Evolutionary conservation across 2,113 vertebrate species (phyloP).

Genomic region (Aptenodytes patagonicus): DNA sequence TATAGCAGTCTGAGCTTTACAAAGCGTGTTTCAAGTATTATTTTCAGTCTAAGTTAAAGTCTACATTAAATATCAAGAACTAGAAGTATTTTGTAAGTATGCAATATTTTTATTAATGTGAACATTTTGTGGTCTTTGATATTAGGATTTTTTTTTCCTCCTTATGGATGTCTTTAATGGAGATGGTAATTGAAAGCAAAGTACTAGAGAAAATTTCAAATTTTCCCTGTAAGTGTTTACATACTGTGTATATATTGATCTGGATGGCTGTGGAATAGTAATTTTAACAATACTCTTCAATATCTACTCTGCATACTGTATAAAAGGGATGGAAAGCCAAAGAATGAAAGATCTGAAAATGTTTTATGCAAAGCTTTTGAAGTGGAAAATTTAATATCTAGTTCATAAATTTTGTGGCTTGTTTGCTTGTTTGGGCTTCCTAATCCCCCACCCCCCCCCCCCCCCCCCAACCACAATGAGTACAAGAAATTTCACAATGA

Average conservation of each 20-base stretch:
- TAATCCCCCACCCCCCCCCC: too few species aligned
- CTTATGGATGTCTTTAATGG: neutral
- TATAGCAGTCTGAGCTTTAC: neutral
- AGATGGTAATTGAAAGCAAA: neutral
- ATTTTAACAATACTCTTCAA: neutral
- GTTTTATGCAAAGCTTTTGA: neutral
- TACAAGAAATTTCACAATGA: neutral
- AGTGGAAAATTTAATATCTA: neutral
- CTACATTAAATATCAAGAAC: neutral
- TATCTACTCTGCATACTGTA: neutral
- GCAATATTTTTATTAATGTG: neutral
- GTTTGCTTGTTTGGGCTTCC: neutral
- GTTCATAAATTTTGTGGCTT: neutral
- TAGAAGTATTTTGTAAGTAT: neutral
- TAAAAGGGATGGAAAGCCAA: neutral
- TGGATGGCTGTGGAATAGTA: neutral
- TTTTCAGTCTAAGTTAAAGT: neutral
- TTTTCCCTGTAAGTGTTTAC: neutral
- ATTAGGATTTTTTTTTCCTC: neutral
- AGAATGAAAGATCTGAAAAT: neutral
- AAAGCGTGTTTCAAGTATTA: neutral
- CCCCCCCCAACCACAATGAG: rapidly evolving
- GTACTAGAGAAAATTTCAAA: neutral
- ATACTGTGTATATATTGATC: neutral
- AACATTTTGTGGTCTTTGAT: neutral